phyloP scores from a whole-genome alignment of 1,140 invertebrate genomes.

The Magallana gigas region DNA sequence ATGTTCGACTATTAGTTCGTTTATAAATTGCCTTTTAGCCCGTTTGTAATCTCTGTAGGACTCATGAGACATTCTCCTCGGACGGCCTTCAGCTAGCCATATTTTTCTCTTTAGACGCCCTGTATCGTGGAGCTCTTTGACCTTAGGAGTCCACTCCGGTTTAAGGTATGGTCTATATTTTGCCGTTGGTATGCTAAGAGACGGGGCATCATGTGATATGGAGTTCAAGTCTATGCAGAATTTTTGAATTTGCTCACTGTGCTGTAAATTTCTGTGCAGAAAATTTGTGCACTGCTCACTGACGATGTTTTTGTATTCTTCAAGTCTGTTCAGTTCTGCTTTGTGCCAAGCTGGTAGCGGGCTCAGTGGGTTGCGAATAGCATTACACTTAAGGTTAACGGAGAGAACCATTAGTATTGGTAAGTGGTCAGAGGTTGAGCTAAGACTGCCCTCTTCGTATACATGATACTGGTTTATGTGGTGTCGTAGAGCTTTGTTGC shows the following conservation, averaged over 20 bases:
- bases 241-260: background rate
- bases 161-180: conserved; percentile 20
- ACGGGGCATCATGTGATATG: background rate
- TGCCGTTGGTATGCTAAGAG: background rate
- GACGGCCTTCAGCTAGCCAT: background rate
- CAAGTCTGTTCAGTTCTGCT: no score
- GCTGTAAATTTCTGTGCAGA: background rate
- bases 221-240: background rate
- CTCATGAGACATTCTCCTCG: background rate
- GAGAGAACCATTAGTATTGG: no score
- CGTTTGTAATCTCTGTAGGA: background rate
- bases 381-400: no score
- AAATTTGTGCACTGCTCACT: background rate
- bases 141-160: conserved; percentile 5
- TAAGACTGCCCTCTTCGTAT: no score
- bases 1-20: background rate
- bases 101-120: background rate
- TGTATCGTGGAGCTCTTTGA: conserved; percentile 22
- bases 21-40: background rate
- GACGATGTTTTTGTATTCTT: no score
- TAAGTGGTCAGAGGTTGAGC: no score
- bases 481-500: no score
- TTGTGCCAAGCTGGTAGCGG: no score
- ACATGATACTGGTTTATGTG: background rate
- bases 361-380: no score